These are phyloP conservation scores for Myrmophylax atrothorax DNA, from an alignment of 2,113 vertebrate species.

Conservation along the genomic window DNA sequence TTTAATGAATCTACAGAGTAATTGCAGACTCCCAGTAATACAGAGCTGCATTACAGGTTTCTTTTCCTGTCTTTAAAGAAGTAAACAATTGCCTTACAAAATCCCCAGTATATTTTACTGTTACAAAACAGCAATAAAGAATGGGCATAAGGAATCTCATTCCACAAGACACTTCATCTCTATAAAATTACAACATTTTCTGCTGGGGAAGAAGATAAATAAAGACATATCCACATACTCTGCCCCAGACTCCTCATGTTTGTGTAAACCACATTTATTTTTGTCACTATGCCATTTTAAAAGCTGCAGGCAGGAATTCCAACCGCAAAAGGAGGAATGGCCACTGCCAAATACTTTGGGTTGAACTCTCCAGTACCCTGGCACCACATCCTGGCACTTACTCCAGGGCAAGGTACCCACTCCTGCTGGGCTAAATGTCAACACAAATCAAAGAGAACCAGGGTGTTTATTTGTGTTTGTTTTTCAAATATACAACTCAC, in stretches of 20 bases:
- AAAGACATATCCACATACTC: not conserved
- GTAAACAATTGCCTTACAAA: not conserved
- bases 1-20: not conserved
- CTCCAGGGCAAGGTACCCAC: not conserved
- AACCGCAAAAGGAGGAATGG: not conserved
- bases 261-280: conserved; percentile 5
- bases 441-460: not conserved
- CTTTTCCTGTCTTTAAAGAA: not conserved
- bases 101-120: not conserved
- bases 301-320: not conserved
- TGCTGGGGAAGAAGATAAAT: not conserved
- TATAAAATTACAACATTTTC: not conserved
- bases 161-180: not conserved
- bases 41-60: not conserved
- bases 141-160: not conserved
- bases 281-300: not conserved
- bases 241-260: not conserved
- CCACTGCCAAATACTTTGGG: not conserved
- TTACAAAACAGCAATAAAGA: conserved; percentile 14
- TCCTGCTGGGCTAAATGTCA: not conserved
- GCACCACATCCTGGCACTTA: not conserved
- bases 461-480: rapidly evolving
- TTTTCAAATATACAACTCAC: not conserved
- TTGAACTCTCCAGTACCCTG: not conserved
- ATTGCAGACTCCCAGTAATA: not conserved